Conservation (phyloP, 1,140 invertebrate genomes). For the Venustaconcha ellipsiformis region DNA sequence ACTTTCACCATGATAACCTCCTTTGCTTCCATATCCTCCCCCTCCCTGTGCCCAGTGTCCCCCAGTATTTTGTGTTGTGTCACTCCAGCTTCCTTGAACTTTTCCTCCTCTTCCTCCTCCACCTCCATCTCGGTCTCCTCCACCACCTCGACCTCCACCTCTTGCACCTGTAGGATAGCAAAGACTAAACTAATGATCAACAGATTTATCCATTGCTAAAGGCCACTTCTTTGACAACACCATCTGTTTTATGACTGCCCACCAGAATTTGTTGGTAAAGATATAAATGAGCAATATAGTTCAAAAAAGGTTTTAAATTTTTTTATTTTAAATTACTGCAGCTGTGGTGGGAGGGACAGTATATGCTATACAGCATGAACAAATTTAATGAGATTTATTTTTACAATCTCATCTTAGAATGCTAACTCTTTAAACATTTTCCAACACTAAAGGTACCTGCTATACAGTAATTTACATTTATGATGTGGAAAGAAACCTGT, state of each 20-base stretch:
- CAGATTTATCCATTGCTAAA: background rate
- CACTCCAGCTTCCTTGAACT: constrained; percentile 47
- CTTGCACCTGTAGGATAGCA: constrained; percentile 4
- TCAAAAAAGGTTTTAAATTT: background rate
- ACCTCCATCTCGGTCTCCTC: constrained; percentile 39
- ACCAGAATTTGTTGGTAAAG: too few relatives aligned
- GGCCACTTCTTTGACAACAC: background rate
- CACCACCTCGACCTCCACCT: constrained; percentile 38
- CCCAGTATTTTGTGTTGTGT: constrained; percentile 21
- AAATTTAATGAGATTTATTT: too few relatives aligned
- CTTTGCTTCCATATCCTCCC: constrained; percentile 37
- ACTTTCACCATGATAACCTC: constrained; percentile 56
- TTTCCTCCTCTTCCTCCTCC: constrained; percentile 45
- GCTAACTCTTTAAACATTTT: too few relatives aligned
- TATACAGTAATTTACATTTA: too few relatives aligned
- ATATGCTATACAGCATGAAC: too few relatives aligned
- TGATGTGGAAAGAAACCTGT: too few relatives aligned
- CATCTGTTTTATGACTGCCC: background rate
- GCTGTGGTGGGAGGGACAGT: too few relatives aligned
- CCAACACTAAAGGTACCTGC: too few relatives aligned
- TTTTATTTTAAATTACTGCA: background rate
- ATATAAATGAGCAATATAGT: background rate
- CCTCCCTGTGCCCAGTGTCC: constrained; percentile 38
- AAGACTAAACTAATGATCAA: background rate
- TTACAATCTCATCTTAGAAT: too few relatives aligned